phyloP scores from a whole-genome alignment of 2,113 vertebrate species.

The Ageneiosus marmoratus region DNA sequence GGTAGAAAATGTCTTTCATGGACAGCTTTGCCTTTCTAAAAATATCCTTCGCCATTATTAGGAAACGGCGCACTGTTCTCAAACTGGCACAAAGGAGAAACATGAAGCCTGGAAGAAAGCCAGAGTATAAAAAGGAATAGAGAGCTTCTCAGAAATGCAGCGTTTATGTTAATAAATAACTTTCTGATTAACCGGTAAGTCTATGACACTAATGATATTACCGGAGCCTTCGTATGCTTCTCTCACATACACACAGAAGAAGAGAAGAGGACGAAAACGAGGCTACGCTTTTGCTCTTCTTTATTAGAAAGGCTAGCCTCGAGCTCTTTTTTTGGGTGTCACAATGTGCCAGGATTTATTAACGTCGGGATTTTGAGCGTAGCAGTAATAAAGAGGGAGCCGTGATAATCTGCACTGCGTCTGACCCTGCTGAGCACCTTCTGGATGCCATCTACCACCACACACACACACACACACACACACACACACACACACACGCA shows the following conservation, averaged over 20 bases:
- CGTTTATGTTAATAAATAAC: slow-evolving; percentile 74
- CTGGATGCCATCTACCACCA: slow-evolving; percentile 11
- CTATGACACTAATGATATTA: slow-evolving; percentile 62
- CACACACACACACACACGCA: not conserved
- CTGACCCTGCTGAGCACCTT: slow-evolving; percentile 31
- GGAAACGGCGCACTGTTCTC: not conserved
- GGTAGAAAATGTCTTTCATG: not conserved
- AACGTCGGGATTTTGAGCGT: slow-evolving; percentile 52
- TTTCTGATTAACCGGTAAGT: slow-evolving; percentile 70
- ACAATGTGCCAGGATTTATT: slow-evolving; percentile 60
- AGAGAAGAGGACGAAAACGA: slow-evolving; percentile 2
- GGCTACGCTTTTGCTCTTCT: slow-evolving; percentile 38
- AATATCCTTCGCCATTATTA: not conserved
- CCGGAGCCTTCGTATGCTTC: slow-evolving; percentile 50
- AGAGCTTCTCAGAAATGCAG: slow-evolving; percentile 65
- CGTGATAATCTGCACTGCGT: slow-evolving; percentile 34
- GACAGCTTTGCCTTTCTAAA: not conserved
- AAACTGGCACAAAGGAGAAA: slow-evolving; percentile 59
- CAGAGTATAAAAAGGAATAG: slow-evolving; percentile 11
- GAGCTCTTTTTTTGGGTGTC: slow-evolving; percentile 45
- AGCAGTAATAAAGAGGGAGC: slow-evolving; percentile 38
- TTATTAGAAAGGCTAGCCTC: slow-evolving; percentile 44
- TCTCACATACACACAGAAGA: slow-evolving; percentile 37
- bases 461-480: slow-evolving; percentile 4
- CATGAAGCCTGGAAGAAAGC: slow-evolving; percentile 13